Conservation (phyloP, 2,113 vertebrate species). For the Sapajus apella region DNA sequence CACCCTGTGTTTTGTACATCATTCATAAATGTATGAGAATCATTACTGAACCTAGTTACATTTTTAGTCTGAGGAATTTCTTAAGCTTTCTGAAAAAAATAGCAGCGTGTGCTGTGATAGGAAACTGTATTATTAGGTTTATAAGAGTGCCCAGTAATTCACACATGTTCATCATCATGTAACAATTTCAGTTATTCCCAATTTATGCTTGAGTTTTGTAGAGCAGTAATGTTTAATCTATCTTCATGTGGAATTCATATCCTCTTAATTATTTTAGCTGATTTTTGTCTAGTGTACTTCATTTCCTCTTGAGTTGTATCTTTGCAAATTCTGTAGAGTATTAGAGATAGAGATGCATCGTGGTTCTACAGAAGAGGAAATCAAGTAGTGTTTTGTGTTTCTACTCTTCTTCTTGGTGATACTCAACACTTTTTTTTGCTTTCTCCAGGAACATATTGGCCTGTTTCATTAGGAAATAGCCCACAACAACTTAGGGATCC, state of each 20-base stretch:
- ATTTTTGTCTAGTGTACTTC: background rate
- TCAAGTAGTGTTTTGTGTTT: background rate
- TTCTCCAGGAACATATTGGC: background rate
- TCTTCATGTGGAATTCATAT: background rate
- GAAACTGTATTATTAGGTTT: background rate
- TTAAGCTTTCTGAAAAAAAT: no score
- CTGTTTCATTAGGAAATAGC: background rate
- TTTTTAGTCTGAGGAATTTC: background rate
- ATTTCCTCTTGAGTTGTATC: background rate
- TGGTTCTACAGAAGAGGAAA: background rate
- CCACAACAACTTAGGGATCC: background rate
- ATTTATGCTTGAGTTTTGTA: background rate
- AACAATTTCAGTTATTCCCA: background rate
- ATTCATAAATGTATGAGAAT: background rate
- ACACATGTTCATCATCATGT: background rate
- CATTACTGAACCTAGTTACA: background rate
- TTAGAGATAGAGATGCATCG: background rate
- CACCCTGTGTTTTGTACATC: background rate
- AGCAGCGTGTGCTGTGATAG: background rate
- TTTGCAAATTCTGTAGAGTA: accelerated
- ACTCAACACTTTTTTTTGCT: background rate
- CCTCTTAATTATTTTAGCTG: background rate
- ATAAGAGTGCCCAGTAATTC: no score
- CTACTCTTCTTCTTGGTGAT: background rate
- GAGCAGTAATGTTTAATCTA: background rate